Conservation (phyloP, 2,797 vertebrate genomes). For the Phylloscopus collybita region DNA sequence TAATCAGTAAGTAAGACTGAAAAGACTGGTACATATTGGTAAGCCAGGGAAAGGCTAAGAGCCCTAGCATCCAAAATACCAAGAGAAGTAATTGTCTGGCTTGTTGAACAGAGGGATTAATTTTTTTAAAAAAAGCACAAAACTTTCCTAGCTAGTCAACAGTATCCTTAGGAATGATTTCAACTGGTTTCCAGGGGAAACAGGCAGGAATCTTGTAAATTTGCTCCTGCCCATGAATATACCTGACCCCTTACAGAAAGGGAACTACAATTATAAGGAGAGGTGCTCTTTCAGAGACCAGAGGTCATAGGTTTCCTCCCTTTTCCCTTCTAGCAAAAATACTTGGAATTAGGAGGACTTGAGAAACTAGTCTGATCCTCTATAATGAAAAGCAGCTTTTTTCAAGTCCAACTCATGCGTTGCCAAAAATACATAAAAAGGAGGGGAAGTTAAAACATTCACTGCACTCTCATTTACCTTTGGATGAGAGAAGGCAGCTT, state of each 20-base stretch:
- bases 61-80: not conserved
- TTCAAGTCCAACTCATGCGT: not conserved
- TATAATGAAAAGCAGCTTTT: not conserved
- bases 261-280: not conserved
- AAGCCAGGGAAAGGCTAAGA: not conserved
- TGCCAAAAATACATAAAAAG: not conserved
- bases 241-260: not conserved
- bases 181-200: not conserved
- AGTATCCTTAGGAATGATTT: not conserved
- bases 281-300: not conserved
- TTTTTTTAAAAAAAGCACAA: not conserved
- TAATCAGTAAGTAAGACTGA: not conserved
- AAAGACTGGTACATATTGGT: not conserved
- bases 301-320: not conserved
- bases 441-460: not conserved
- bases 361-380: not conserved
- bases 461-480: not conserved
- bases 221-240: not conserved
- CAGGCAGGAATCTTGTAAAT: not conserved
- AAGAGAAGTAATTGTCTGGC: not conserved
- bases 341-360: not conserved
- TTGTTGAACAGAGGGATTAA: not conserved
- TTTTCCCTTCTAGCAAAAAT: not conserved
- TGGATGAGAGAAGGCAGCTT: not conserved
- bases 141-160: not conserved